A percentile compares a stretch with the other conserved stretches of the same genome.
Conservation (phyloP, 2,797 vertebrate species). For the Brotula barbata region DNA sequence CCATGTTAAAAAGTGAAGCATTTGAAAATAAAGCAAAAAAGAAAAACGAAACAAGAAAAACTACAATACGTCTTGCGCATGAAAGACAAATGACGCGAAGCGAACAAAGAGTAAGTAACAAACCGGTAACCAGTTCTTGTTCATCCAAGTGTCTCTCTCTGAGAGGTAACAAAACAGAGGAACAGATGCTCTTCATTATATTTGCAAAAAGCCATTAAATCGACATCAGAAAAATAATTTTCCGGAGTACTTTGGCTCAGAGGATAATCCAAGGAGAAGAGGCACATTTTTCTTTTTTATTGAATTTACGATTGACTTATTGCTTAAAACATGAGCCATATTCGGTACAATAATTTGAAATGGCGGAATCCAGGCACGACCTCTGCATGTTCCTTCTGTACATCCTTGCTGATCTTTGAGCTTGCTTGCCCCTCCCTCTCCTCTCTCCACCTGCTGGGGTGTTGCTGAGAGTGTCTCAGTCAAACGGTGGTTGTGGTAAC, state of each 20-base stretch:
- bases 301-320: too few species aligned
- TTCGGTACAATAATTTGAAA: conserved; percentile 25
- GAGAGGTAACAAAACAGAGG: conserved; percentile 3
- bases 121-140: too few species aligned
- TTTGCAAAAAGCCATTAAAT: conserved; percentile 3
- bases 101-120: too few species aligned
- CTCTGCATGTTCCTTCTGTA: conserved; percentile 1
- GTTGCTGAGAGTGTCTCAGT: conserved; percentile 53
- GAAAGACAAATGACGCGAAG: too few species aligned
- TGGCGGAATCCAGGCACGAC: conserved; percentile 21
- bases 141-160: conserved; percentile 2
- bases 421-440: background rate
- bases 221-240: background rate
- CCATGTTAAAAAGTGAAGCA: background rate
- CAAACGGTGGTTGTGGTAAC: conserved; percentile 49
- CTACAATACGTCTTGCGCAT: too few species aligned
- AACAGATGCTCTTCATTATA: conserved; percentile 6
- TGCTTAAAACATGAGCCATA: background rate
- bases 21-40: too few species aligned
- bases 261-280: background rate
- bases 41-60: too few species aligned
- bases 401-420: background rate
- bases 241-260: background rate
- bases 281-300: too few species aligned
- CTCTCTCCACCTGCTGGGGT: conserved; percentile 20